Base-by-base conservation (phyloP, 1,140 invertebrate species). In the Gonatopus flavifemur region DNA sequence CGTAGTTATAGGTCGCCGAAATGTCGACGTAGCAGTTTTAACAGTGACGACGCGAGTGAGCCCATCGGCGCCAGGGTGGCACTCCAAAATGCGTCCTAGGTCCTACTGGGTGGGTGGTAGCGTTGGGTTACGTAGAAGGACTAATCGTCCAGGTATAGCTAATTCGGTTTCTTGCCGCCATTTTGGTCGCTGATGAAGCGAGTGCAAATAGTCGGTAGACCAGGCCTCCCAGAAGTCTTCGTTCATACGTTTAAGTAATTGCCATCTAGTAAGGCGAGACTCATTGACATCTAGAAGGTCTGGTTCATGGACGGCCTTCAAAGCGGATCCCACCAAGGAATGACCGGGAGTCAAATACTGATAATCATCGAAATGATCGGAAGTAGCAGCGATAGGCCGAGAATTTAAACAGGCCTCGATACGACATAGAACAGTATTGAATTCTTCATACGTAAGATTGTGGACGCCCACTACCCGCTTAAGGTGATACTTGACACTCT, bases 81-180 rank as follows among this genome's bases (percentile, higher is more conserved):
- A 9, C 15, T 43, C 41, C 16, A 16, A 18, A 13, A 43, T 28
- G 24, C 13, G 12, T 18, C 41, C 41, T 31, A 43, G 25, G 12
- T 13, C 12, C 39, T 24, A 41, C 22, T 25, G 19, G 7, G 18
- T 25, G 18, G 57, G 48, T 9, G 52, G 53, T 30, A 55, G 22
- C 15, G 50, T 55, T 12, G 59, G 44, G 31, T 62, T 53, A 15
- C 46, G 52, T 20, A 62, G 30, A 5, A 59, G 12, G 2, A 62
- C 59, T 10, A 62, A 3, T 25, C 50, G 39, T 21, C 38, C 40
- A 6, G 24, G n/a, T 45, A 49, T 32, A 3, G 59, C 13, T 15
- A 52, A 39, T 28, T 41, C 33, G 15, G 19, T 42, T 22, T 22
- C 1, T 16, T 5, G 20, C 28, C 9, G 28, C 59, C 56, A 62